Conservation (phyloP, 1,140 invertebrate genomes). For the Pissodes strobi region DNA sequence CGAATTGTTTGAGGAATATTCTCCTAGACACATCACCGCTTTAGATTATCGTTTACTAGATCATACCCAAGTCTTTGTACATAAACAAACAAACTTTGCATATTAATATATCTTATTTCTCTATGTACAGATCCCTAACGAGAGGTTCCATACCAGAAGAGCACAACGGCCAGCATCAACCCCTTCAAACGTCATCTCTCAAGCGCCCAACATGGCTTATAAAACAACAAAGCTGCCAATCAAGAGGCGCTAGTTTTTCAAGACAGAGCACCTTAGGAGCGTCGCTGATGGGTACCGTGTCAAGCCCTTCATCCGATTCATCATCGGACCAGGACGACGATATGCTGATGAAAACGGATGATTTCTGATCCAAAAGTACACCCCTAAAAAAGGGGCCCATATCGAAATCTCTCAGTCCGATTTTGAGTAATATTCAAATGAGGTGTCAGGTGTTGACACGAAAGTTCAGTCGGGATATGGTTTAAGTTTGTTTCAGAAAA, state of each 20-base stretch:
- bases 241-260: slow-evolving; percentile 40
- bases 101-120: too few relatives aligned
- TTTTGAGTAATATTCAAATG: slow-evolving; percentile 26
- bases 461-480: slow-evolving; percentile 28
- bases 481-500: too few relatives aligned
- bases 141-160: slow-evolving; percentile 54
- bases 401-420: slow-evolving; percentile 25
- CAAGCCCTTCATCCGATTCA: slow-evolving; percentile 49
- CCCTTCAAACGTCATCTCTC: slow-evolving; percentile 38
- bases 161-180: background rate
- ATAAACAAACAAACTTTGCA: too few relatives aligned
- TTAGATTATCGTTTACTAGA: too few relatives aligned
- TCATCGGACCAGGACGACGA: slow-evolving; percentile 49
- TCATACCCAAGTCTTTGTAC: too few relatives aligned
- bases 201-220: slow-evolving; percentile 49
- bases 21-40: too few relatives aligned
- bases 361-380: slow-evolving; percentile 44
- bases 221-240: slow-evolving; percentile 21
- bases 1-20: too few relatives aligned
- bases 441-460: slow-evolving; percentile 22
- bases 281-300: slow-evolving; percentile 47
- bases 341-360: slow-evolving; percentile 50
- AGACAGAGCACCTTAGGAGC: slow-evolving; percentile 47
- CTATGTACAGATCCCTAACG: slow-evolving; percentile 52
- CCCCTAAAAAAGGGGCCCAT: slow-evolving; percentile 25